phyloP scores from a whole-genome alignment of 2,797 vertebrate genomes.

The Bryconaethiops microstoma region DNA sequence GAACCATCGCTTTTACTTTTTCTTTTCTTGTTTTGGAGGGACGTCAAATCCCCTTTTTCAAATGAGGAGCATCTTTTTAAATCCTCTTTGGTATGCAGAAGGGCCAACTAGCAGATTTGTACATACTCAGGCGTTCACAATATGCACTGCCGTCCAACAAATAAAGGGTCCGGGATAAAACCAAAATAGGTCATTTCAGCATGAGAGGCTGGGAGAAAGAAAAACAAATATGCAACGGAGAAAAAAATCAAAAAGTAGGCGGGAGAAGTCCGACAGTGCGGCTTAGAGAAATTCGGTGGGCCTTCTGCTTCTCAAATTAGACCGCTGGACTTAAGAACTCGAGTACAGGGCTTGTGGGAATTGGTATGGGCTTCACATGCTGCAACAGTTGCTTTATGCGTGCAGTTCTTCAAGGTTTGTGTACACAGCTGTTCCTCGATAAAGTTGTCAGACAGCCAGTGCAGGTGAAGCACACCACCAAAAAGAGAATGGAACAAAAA shows the following conservation, averaged over 20 bases:
- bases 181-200: constrained; percentile 1
- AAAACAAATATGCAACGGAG: background rate
- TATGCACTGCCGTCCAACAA: background rate
- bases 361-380: background rate
- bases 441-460: background rate
- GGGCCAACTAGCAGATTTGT: background rate
- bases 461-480: too few relatives aligned
- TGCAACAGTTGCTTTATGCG: constrained; percentile 2
- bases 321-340: background rate
- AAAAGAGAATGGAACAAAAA: background rate
- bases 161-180: background rate
- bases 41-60: background rate
- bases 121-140: background rate
- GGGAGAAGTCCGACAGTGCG: background rate
- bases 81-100: constrained; percentile 20
- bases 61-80: constrained; percentile 1
- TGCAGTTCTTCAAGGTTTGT: background rate
- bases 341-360: background rate
- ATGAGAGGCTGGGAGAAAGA: background rate
- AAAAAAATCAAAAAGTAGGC: background rate
- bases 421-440: background rate
- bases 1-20: background rate
- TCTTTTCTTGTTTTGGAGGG: background rate
- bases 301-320: background rate
- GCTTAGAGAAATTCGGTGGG: background rate